phyloP scores from a whole-genome alignment of 2,888 invertebrate species.

The Rhagonycha fulva region DNA sequence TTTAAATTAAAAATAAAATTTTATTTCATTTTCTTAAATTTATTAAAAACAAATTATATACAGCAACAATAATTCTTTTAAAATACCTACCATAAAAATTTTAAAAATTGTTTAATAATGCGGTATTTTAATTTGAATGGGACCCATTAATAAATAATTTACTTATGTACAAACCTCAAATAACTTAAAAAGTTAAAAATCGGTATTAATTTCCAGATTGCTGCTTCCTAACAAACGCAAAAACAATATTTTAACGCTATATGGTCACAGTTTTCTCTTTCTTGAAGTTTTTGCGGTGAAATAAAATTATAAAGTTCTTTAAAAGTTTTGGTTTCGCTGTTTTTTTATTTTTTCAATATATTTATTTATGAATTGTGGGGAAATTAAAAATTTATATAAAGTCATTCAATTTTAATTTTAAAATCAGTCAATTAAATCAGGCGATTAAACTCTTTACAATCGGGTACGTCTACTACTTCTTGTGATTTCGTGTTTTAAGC shows the following conservation, averaged over 20 bases:
- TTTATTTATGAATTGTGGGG: constrained; percentile 9
- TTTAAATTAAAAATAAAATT: background rate
- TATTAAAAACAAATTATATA: background rate
- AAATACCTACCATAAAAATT: background rate
- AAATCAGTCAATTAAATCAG: background rate
- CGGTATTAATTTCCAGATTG: constrained; percentile 29
- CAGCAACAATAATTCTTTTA: background rate
- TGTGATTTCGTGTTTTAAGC: background rate
- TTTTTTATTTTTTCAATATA: constrained; percentile 11
- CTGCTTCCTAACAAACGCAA: constrained; percentile 25
- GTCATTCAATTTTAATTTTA: constrained; percentile 3
- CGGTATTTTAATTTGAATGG: background rate
- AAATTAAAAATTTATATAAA: constrained; percentile 28
- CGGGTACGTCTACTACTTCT: background rate
- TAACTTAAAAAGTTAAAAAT: background rate
- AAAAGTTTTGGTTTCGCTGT: constrained; percentile 21
- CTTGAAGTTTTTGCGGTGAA: constrained; percentile 12
- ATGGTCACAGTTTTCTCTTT: constrained; percentile 36
- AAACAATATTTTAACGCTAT: constrained; percentile 18
- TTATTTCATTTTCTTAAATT: background rate
- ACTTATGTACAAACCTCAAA: background rate
- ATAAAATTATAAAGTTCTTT: constrained; percentile 12
- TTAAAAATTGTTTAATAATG: background rate
- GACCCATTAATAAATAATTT: background rate
- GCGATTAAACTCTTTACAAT: background rate